Evolutionary conservation across 2,113 vertebrate genomes (phyloP).

Genomic region (Corythornis cristatus): DNA sequence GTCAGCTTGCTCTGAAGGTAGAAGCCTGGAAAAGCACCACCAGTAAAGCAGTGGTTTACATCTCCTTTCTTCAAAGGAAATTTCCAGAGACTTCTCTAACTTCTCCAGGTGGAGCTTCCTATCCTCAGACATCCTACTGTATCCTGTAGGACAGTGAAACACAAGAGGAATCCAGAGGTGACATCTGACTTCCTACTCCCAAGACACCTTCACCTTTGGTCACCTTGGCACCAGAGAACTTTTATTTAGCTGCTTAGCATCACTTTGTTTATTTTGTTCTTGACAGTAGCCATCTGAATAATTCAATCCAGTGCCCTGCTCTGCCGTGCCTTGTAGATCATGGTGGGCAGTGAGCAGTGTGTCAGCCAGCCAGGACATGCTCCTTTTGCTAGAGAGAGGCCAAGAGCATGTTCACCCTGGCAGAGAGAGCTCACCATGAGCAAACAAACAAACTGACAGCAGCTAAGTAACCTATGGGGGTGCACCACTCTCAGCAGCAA

Average conservation of each 20-base stretch:
- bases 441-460: background rate
- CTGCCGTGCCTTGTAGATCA: fast-evolving
- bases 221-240: background rate
- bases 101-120: background rate
- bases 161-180: background rate
- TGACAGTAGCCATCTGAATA: background rate
- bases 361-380: fast-evolving
- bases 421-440: fast-evolving
- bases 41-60: background rate
- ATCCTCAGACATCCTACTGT: background rate
- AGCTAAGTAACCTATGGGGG: background rate
- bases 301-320: background rate
- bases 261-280: background rate
- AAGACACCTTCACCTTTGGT: background rate
- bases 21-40: background rate
- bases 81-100: background rate
- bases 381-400: background rate
- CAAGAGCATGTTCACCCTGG: background rate
- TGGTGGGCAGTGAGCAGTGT: fast-evolving
- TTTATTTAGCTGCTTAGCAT: background rate
- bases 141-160: background rate
- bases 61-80: background rate
- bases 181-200: background rate
- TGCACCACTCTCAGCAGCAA: fast-evolving
- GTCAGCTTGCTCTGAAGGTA: background rate